Base-by-base conservation (phyloP, 2,113 vertebrate species). In the Gymnarchus niloticus region DNA sequence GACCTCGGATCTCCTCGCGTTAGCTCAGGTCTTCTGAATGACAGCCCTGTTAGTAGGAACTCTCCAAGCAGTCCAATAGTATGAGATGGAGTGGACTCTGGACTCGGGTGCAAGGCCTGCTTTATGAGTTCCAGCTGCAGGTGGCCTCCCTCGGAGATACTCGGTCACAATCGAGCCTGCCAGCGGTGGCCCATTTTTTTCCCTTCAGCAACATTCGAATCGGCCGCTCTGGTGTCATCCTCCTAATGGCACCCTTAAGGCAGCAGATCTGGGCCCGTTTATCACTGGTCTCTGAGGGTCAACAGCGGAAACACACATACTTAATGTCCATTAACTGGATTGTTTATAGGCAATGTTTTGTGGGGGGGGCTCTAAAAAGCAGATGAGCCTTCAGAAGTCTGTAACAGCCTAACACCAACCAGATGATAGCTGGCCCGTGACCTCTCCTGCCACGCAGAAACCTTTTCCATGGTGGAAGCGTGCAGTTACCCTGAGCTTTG, bases 261-360 rank as follows among this genome's bases (percentile, higher is more conserved):
- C 81, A 83, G 6, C 33, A 87, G 88, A 83, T 83, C 76, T 85
- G 85, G 48, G 89, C 93, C 91, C 92, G 89, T 93, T 93, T 91
- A 89, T 82, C 19, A 1, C 41, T 86, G 49, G 83, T 89, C 85
- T 89, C 87, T 88, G 54, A 65, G 87, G 92, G 92, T 92, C 92
- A 93, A 89, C 87, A 87, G 87, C 89, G 87, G 91, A 86, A 88
- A 88, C 91, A 87, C 5, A 0, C 10, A 12, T 54, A 51, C 49
- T 81, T 14, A 14, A 92, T 88, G 86, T 92, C 86, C 91, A 88
- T 91, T 91, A 88, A 91, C 65, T 73, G 33, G 90, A 90, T 89
- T 86, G 89, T 92, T 95, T 92, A 94, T 94, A 93, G 88, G 94
- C 90, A 89, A 91, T 93, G 92, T 94, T 95, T 93, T 92, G 89